Evolutionary conservation across 2,797 vertebrate species (phyloP).

Genomic region (Mus spretus): DNA sequence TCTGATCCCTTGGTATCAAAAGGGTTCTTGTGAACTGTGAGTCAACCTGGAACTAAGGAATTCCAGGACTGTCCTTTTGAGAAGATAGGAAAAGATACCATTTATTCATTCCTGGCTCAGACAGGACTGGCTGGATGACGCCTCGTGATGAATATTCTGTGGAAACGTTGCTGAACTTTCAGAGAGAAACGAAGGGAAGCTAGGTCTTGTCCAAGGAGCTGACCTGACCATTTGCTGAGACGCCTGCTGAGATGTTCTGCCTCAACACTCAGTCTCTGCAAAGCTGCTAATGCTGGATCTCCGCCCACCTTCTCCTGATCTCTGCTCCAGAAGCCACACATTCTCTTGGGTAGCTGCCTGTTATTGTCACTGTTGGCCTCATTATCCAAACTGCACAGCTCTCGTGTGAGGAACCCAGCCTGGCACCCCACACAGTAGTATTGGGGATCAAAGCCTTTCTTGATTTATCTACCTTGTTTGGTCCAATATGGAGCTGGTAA

Average conservation of each 20-base stretch:
- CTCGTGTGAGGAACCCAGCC: neutral
- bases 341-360: neutral
- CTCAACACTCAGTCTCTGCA: neutral
- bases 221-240: neutral
- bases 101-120: neutral
- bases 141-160: neutral
- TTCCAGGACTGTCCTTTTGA: neutral
- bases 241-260: neutral
- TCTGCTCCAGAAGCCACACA: neutral
- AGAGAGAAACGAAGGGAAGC: neutral
- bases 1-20: neutral
- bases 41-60: neutral
- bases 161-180: constrained; percentile 38
- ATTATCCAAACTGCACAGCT: neutral
- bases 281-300: neutral
- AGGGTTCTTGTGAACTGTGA: neutral
- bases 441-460: neutral
- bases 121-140: neutral
- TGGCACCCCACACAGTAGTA: rapidly evolving
- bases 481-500: neutral
- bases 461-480: neutral
- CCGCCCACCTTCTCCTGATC: neutral
- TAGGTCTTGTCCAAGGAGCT: neutral
- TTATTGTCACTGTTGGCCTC: neutral
- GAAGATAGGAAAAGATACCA: neutral